Conservation (phyloP, 2,888 invertebrate species). For the Rhagonycha lutea region DNA sequence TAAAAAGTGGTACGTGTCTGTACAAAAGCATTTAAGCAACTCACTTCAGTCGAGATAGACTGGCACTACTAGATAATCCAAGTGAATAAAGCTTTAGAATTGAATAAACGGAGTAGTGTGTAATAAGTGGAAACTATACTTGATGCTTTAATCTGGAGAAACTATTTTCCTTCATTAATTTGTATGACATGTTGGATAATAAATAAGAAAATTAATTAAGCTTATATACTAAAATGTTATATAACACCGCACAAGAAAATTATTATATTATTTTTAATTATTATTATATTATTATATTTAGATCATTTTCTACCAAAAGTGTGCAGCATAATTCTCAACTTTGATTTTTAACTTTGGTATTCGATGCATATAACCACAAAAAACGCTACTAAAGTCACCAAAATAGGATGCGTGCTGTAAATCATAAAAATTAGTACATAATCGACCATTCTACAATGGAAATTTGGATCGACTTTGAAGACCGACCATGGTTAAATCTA, state of each 20-base stretch:
- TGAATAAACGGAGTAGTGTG: constrained; percentile 18
- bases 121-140: constrained; percentile 19
- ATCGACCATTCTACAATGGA: too few species aligned
- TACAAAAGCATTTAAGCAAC: constrained; percentile 24
- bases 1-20: constrained; percentile 27
- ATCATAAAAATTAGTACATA: too few species aligned
- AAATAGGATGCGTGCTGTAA: too few species aligned
- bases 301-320: background rate
- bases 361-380: too few species aligned
- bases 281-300: too few species aligned
- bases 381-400: too few species aligned
- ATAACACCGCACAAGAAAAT: background rate
- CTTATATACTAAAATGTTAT: background rate
- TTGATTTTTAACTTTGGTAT: too few species aligned
- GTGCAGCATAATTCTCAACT: too few species aligned
- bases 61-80: constrained; percentile 20
- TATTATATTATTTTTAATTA: too few species aligned
- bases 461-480: too few species aligned
- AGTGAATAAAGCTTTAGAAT: constrained; percentile 23
- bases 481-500: too few species aligned
- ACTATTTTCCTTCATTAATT: background rate
- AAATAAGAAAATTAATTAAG: background rate
- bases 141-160: background rate
- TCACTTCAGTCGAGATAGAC: constrained; percentile 26
- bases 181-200: background rate